These are phyloP conservation scores for Copidosoma floridanum DNA, from an alignment of 1,140 invertebrate species.

Conservation along the genomic window DNA sequence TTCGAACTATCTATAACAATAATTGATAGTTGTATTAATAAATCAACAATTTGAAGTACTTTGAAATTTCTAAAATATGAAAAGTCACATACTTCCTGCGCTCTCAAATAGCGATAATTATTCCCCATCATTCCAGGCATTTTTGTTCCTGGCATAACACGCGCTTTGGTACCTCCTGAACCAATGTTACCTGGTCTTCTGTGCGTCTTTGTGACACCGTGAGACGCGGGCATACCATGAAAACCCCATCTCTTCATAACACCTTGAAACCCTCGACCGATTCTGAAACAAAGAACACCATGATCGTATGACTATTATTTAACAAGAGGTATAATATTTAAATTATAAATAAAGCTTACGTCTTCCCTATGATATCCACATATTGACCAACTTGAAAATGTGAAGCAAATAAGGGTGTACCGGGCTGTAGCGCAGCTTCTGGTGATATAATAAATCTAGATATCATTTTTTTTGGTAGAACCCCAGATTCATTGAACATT, in stretches of 20 bases:
- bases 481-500: constrained; percentile 81
- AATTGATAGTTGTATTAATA: not conserved
- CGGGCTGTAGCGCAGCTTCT: constrained; percentile 81
- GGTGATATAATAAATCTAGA: constrained; percentile 84
- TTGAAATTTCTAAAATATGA: constrained; percentile 8
- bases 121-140: constrained; percentile 98
- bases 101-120: constrained; percentile 67
- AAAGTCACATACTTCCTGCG: constrained; percentile 66
- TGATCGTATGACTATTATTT: no score
- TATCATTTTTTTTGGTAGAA: constrained; percentile 84
- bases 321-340: no score
- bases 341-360: constrained; percentile 65
- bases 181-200: constrained; percentile 89
- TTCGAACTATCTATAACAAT: constrained; percentile 72
- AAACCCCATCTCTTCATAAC: constrained; percentile 96
- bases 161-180: constrained; percentile 74
- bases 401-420: constrained; percentile 82
- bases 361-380: constrained; percentile 88
- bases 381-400: constrained; percentile 92
- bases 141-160: constrained; percentile 93
- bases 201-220: constrained; percentile 95
- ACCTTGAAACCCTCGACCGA: constrained; percentile 96
- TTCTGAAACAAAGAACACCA: no score
- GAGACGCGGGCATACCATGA: constrained; percentile 86
- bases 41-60: not conserved